Conservation (phyloP, 1,140 invertebrate genomes). For the Camponotus vicinus region DNA sequence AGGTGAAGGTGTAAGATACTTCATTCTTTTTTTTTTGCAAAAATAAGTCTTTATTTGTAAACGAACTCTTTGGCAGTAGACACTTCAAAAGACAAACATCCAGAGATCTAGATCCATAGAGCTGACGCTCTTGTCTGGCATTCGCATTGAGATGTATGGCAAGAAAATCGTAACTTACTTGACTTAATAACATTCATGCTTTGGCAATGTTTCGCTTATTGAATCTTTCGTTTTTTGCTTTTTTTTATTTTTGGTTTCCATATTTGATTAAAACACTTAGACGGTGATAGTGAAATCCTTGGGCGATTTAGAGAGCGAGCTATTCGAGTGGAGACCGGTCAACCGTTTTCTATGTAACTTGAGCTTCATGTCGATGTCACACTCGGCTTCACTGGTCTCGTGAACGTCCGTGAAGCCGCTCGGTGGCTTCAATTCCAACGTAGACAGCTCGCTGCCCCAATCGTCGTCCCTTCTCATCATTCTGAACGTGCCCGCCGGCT, state of each 20-base stretch:
- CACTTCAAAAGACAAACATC: constrained; percentile 71
- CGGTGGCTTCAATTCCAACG: constrained; percentile 83
- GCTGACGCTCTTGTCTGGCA: constrained; percentile 46
- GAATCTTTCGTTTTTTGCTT: constrained; percentile 52
- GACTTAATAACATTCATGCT: constrained; percentile 62
- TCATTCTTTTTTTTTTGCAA: constrained; percentile 75
- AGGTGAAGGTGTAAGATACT: neutral
- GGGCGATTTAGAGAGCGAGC: constrained; percentile 83
- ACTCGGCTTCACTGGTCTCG: constrained; percentile 85
- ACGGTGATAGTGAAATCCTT: constrained; percentile 85
- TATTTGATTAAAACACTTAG: constrained; percentile 83
- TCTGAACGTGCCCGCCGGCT: constrained; percentile 69
- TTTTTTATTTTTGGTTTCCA: constrained; percentile 68
- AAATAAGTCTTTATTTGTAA: constrained; percentile 84
- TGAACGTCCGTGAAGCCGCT: constrained; percentile 84
- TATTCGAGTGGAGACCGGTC: constrained; percentile 74
- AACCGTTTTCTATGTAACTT: constrained; percentile 80
- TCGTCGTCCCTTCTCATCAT: constrained; percentile 76
- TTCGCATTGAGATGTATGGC: constrained; percentile 53
- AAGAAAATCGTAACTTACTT: constrained; percentile 62
- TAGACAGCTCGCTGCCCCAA: constrained; percentile 83
- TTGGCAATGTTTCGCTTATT: constrained; percentile 66
- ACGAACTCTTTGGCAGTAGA: constrained; percentile 73
- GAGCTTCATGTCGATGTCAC: constrained; percentile 85
- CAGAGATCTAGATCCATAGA: constrained; percentile 62